Base-by-base conservation (phyloP, 2,113 vertebrate genomes). In the Anser brachyrhynchus region DNA sequence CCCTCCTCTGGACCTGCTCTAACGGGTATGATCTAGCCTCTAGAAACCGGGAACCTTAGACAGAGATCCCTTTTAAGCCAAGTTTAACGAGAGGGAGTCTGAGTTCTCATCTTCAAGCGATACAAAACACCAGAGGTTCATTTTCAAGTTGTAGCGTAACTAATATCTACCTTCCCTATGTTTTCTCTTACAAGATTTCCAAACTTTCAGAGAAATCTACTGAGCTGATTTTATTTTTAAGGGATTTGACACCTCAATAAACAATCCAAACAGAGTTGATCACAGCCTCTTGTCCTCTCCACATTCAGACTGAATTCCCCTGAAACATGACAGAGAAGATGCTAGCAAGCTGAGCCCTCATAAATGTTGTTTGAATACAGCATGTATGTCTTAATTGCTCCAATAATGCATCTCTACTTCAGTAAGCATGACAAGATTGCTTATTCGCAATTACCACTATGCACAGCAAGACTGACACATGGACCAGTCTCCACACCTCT, bases 361-460 rank as follows among this genome's bases (percentile, higher is more conserved):
- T 75, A 41, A 70, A 75, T 43, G 35, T 0, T 66, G 62, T 75
- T 28, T 75, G 11, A 13, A 22, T 18, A 31, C 1, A 64, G 37
- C 44, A 35, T 0, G 2, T 23, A 13, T 10, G 9, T 52, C 46
- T 66, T 1, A 0, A 5, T 59, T 51, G 49, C 58, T 79, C 43
- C 21, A 37, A 23, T 57, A 35, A 46, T 5, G 39, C 9, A 28
- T 4, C 44, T 41, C 62, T 49, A 66, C 58, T 80, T 71, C 89
- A 77, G 43, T 10, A 10, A 89, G 57, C 20, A 71, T 4, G 14
- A 77, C 41, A 49, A 80, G 16, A 64, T 5, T 37, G 21, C 31
- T 58, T n/a, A 67, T 46, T 86, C n/a, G 3, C 13, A 80, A 70
- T 14, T 23, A 62, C 13, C 28, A 31, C 57, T 70, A 9, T 29